A percentile compares a stretch with the other conserved stretches of the same genome.
These are phyloP conservation scores for Coreoperca whiteheadi DNA, from an alignment of 2,113 vertebrate species.

Conservation along the genomic window DNA sequence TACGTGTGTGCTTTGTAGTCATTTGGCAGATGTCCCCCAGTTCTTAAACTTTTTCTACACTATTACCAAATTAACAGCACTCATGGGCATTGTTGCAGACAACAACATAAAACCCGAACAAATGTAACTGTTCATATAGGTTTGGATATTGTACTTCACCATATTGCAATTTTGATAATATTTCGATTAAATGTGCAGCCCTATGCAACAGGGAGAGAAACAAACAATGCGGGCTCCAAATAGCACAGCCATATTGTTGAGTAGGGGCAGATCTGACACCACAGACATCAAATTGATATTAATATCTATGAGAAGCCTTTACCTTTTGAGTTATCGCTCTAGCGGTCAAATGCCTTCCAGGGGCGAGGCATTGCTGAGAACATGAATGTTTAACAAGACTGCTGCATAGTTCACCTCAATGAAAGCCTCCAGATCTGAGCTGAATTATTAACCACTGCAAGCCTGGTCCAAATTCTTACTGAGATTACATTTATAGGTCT, in stretches of 20 bases:
- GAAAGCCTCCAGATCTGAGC: conserved; percentile 69
- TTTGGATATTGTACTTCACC: too few species aligned
- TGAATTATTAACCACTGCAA: conserved; percentile 80
- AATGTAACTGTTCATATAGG: conserved; percentile 3
- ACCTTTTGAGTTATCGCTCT: conserved; percentile 77
- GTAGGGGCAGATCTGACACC: conserved; percentile 49
- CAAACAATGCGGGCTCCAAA: conserved; percentile 12
- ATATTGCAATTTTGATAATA: too few species aligned
- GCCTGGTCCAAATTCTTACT: conserved; percentile 65
- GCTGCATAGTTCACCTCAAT: conserved; percentile 74
- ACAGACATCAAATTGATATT: conserved; percentile 75
- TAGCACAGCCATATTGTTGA: conserved; percentile 36
- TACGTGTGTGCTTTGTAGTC: conserved; percentile 24
- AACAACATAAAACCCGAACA: conserved; percentile 3
- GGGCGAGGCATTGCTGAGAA: conserved; percentile 66
- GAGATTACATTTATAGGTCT: conserved; percentile 66
- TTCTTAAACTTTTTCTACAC: conserved; percentile 6
- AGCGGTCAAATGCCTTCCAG: conserved; percentile 77
- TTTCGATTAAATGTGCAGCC: too few species aligned
- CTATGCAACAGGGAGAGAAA: conserved; percentile 4
- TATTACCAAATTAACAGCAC: conserved; percentile 5
- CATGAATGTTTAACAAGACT: conserved; percentile 84
- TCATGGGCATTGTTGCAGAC: neutral
- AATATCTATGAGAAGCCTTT: conserved; percentile 78
- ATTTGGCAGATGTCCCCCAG: conserved; percentile 19